Percentiles rank a stretch among this genome's conserved stretches.
These are phyloP conservation scores for cattle (Bos taurus) DNA, from an alignment of 2,113 vertebrate species.

Conservation along the genomic window DNA sequence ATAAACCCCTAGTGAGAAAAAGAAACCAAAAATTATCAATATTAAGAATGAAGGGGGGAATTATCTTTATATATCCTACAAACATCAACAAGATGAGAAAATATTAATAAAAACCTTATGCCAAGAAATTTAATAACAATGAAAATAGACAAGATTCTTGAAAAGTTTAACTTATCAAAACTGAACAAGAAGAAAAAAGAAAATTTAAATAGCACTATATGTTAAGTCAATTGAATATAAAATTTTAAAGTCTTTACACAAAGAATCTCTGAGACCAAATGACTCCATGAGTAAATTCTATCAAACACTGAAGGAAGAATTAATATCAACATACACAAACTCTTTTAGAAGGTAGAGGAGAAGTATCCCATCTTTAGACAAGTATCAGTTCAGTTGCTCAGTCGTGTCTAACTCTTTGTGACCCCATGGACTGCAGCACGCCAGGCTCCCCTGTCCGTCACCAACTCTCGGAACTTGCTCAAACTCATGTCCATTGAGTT, in stretches of 20 bases:
- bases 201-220: background rate
- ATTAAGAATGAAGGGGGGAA: background rate
- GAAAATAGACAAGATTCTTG: background rate
- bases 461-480: background rate
- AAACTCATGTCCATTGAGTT: background rate
- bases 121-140: background rate
- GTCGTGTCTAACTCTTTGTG: background rate
- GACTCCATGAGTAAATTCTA: background rate
- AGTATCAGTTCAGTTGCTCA: background rate
- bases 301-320: background rate
- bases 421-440: background rate
- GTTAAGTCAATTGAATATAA: background rate
- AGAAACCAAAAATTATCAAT: background rate
- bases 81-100: background rate
- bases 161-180: background rate
- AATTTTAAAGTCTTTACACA: background rate
- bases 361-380: background rate
- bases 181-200: background rate
- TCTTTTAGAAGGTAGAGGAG: background rate
- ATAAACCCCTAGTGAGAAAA: background rate
- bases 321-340: background rate
- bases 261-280: background rate
- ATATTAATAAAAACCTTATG: background rate
- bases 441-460: background rate
- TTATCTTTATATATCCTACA: background rate